Base-by-base conservation (phyloP, 2,113 vertebrate genomes). In the Eolophus roseicapilla region DNA sequence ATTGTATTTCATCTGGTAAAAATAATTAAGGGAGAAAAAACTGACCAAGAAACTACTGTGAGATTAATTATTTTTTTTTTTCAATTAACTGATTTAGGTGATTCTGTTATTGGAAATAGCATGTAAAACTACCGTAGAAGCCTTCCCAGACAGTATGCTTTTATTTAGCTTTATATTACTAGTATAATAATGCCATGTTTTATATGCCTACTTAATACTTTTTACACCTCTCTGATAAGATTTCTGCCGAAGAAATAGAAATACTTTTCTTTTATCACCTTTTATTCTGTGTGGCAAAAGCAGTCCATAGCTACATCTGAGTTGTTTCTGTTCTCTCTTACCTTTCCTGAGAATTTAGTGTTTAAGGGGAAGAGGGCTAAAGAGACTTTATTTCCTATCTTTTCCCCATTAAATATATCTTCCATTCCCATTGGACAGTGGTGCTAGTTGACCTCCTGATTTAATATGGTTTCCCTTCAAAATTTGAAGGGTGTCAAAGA, bases 191-290 rank as follows among this genome's bases (percentile, higher is more conserved):
- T 96, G 78, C 60, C 71, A 90, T 88, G 52, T 90, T 97, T 98
- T 97, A 97, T 97, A 80, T 93, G 71, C 50, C 78, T 93, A 91
- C 93, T 97, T 96, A 81, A 81, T 96, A 94, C 50, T 96, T 97
- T 96, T 94, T 97, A 97, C 80, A 95, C 68, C 86, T 95, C 83
- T 96, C 74, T 93, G 90, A 96, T 95, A 97, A 96, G 93, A 97
- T 96, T 96, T n/a, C 86, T 90, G 84, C 52, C 86, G 70, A 44
- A 94, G 60, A 79, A 90, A 80, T 78, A 91, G 6, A 92, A 90
- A 78, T 81, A 60, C 9, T 84, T 96, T 86, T 74, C 9, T 83
- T 96, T 86, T 74, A 80, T 62, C 17, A 44, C 24, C 14, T 75
- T 82, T 80, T 65, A 55, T 52, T 80, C 46, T 73, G 10, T 49